Evolutionary conservation across 2,113 vertebrate genomes (phyloP).

Genomic region (Pandion haliaetus): DNA sequence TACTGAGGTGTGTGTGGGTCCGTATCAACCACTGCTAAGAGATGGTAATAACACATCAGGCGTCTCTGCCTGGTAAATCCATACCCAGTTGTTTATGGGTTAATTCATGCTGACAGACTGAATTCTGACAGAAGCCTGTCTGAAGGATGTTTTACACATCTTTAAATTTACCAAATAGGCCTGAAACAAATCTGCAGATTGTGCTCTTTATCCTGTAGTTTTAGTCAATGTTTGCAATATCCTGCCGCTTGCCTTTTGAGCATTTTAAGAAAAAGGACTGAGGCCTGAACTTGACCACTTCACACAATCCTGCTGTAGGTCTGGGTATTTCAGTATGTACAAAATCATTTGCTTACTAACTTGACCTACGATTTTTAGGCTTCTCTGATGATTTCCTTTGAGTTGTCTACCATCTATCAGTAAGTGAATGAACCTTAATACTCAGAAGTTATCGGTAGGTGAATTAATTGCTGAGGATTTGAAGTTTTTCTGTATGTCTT

Average conservation of each 20-base stretch:
- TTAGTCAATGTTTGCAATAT: neutral
- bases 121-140: neutral
- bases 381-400: neutral
- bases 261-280: neutral
- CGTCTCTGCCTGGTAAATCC: neutral
- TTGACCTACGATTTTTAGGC: neutral
- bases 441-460: neutral
- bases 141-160: neutral
- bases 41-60: neutral
- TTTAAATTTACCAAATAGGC: neutral
- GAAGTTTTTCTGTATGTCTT: neutral
- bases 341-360: neutral
- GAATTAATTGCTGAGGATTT: neutral
- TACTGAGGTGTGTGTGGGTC: fast-evolving
- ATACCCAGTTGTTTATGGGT: neutral
- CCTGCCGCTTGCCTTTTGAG: neutral
- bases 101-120: neutral
- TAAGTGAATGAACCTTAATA: neutral
- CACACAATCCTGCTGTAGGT: neutral
- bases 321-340: neutral
- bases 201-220: neutral
- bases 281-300: neutral
- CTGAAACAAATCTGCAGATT: neutral
- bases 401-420: neutral
- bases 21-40: neutral